A percentile compares a stretch with the other conserved stretches of the same genome.
Conservation (phyloP, 2,113 vertebrate species). For the Serinus canaria region DNA sequence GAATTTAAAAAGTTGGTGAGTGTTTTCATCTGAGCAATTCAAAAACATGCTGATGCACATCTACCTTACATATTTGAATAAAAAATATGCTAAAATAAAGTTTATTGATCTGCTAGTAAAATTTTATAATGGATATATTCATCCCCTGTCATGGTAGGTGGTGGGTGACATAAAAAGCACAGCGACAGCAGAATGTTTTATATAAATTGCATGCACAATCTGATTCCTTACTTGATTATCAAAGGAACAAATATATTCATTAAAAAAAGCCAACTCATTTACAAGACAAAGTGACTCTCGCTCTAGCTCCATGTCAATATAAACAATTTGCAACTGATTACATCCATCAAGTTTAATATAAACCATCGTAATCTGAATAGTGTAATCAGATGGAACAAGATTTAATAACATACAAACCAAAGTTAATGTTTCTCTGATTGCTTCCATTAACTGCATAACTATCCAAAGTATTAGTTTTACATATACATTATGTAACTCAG, state of each 20-base stretch:
- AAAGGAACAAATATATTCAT: conserved; percentile 11
- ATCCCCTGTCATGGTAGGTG: neutral
- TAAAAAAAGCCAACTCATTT: neutral
- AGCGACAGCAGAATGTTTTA: neutral
- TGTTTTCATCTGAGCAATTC: neutral
- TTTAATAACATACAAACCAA: conserved; percentile 33
- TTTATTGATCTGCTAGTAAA: neutral
- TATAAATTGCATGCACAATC: neutral
- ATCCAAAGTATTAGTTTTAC: conserved; percentile 12
- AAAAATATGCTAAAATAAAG: neutral
- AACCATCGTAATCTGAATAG: conserved; percentile 39
- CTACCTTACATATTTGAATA: neutral
- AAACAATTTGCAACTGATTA: conserved; percentile 32
- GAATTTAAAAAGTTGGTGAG: neutral
- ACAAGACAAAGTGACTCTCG: neutral
- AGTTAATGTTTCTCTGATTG: conserved; percentile 22
- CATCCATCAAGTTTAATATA: conserved; percentile 38
- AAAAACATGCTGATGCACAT: neutral
- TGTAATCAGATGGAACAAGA: conserved; percentile 37
- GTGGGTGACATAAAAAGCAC: neutral
- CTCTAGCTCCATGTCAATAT: neutral
- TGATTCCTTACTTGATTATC: conserved; percentile 8
- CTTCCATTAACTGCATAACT: conserved; percentile 28
- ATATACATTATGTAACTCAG: neutral
- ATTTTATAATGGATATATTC: neutral